These are phyloP conservation scores for Fistularia commersonii DNA, from an alignment of 2,797 vertebrate genomes.

Conservation along the genomic window DNA sequence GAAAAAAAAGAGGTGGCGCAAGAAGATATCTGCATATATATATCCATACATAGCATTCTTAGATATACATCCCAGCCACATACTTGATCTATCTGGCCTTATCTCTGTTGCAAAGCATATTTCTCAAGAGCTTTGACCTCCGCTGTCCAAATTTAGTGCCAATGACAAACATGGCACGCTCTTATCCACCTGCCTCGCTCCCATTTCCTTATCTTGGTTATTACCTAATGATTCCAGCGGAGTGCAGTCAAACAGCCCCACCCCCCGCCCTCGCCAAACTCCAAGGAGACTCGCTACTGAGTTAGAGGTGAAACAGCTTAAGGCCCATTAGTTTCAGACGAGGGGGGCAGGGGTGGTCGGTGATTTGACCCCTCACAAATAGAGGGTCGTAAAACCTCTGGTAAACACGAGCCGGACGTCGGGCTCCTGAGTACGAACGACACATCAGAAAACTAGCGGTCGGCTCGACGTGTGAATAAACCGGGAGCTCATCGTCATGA, in stretches of 20 bases:
- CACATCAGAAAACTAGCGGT: neutral
- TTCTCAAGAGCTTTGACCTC: conserved; percentile 46
- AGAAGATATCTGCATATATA: conserved; percentile 11
- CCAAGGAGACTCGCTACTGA: neutral
- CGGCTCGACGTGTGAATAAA: neutral
- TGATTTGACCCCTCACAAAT: conserved; percentile 1
- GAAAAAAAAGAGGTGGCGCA: too few species aligned
- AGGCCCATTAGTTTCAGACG: neutral
- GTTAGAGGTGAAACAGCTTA: neutral
- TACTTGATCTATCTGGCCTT: conserved; percentile 29
- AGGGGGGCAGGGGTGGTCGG: too few species aligned
- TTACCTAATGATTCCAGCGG: conserved; percentile 41
- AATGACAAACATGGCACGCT: conserved; percentile 19
- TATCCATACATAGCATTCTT: conserved; percentile 5
- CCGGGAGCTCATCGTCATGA: too few species aligned
- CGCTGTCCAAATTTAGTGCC: conserved; percentile 33
- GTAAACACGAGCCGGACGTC: conserved; percentile 14
- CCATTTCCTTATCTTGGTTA: conserved; percentile 31
- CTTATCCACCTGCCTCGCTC: conserved; percentile 17
- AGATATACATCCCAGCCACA: conserved; percentile 5
- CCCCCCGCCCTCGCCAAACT: neutral
- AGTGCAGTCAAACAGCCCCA: conserved; percentile 34
- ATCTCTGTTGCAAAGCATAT: conserved; percentile 38
- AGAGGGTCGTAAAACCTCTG: conserved; percentile 10
- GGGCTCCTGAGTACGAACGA: neutral